phyloP scores from a whole-genome alignment of 2,797 vertebrate species.

The Acipenser ruthenus region DNA sequence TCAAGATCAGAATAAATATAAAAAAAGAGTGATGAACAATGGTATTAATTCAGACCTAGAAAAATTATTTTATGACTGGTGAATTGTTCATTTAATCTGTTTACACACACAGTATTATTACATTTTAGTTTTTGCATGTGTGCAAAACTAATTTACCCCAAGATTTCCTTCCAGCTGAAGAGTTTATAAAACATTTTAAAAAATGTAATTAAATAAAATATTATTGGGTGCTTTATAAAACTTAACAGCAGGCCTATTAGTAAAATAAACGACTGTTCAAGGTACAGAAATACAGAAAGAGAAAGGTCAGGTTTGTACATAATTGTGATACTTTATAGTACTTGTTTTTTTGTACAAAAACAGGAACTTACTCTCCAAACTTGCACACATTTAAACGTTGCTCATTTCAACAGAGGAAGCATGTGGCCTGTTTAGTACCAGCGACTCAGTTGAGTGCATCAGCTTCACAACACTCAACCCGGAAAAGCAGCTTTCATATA shows the following conservation, averaged over 20 bases:
- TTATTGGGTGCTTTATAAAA: background rate
- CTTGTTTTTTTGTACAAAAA: conserved; percentile 29
- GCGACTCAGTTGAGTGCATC: conserved; percentile 39
- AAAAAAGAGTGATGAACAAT: too few species aligned
- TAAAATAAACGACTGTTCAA: too few species aligned
- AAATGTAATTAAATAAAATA: too few species aligned
- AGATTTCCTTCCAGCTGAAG: too few species aligned
- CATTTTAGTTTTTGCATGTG: background rate
- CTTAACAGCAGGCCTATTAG: too few species aligned
- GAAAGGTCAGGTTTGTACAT: background rate
- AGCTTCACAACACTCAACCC: conserved; percentile 32
- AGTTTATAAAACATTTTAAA: too few species aligned
- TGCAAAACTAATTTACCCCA: background rate
- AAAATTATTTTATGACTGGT: too few species aligned
- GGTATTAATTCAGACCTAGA: too few species aligned
- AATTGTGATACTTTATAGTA: background rate
- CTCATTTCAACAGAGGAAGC: conserved; percentile 62
- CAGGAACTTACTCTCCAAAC: conserved; percentile 48
- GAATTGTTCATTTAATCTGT: too few species aligned
- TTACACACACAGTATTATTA: too few species aligned
- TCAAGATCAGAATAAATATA: too few species aligned
- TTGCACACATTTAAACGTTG: conserved; percentile 40
- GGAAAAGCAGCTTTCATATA: background rate
- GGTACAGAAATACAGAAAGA: background rate
- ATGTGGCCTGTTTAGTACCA: conserved; percentile 47